Evolutionary conservation across 2,113 vertebrate genomes (phyloP), one percentile per base, ranked within the genome.

Genomic region (Xiphorhynchus elegans): DNA sequence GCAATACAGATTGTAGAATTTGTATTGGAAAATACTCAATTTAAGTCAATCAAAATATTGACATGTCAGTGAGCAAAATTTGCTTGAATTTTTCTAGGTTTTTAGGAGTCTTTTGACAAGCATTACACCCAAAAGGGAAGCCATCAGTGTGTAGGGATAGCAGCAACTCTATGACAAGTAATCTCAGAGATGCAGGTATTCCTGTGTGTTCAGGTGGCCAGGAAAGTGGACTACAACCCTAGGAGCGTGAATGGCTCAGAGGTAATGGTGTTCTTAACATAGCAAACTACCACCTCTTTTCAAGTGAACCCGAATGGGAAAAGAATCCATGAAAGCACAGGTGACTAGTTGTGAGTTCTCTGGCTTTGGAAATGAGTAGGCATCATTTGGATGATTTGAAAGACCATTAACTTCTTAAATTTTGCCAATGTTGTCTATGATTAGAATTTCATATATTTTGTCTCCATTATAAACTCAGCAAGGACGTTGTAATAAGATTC

Each of bases 281-380:
- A 85, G 97, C 97, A n/a, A 97, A 96, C 52, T 98, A 97, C 33
- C 96, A 92, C 26, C 95, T 98, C 85, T 98, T 98, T 84, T 73
- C 56, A 42, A 98, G 97, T 73, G 93, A 95, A 44, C 97, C 97
- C 72, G 98, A 95, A 72, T 98, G 97, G 97, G 14, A 97, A 87
- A 98, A 98, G 86, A 97, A 91, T 53, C 93, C 73, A n/a, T 78
- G 98, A 76, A 98, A 97, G 15, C 98, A 98, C 96, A 98, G 98
- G 97, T 98, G 92, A 95, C 56, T 60, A 91, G 63, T 37, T 68
- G 8, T 42, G 50, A 35, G 35, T 44, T 93, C 89, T 83, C 68
- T 83, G 79, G 31, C 70, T 69, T 86, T 78, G 63, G 53, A 95
- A 90, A 84, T 55, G 4, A 77, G 5, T 20, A 63, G 13, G 7